Percentiles rank a stretch among this genome's conserved stretches.
Evolutionary conservation across 2,113 vertebrate species (phyloP).

Genomic region (Asarcornis scutulata): DNA sequence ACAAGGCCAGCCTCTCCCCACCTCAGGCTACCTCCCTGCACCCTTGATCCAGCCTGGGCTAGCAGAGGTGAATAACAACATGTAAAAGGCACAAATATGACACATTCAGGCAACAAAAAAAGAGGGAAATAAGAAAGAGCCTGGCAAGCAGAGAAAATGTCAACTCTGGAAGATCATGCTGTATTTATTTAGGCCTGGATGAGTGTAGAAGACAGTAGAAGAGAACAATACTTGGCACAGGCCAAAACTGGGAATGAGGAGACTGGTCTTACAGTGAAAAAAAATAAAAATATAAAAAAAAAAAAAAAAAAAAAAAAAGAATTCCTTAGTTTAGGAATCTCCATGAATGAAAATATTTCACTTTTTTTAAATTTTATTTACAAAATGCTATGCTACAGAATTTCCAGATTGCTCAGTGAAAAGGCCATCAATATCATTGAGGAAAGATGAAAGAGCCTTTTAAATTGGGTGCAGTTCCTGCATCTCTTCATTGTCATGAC

Average conservation of each 20-base stretch:
- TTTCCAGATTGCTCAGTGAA: neutral
- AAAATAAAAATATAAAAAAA: neutral
- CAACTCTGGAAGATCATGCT: neutral
- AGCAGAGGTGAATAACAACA: neutral
- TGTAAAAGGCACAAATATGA: neutral
- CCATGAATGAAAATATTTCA: neutral
- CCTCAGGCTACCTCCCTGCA: neutral
- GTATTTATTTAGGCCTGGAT: neutral
- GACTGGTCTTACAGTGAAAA: neutral
- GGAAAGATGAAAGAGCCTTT: slow-evolving; percentile 18
- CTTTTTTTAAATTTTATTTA: neutral
- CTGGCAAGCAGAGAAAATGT: neutral
- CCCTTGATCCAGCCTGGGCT: neutral
- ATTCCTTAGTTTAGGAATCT: neutral
- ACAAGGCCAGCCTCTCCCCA: neutral
- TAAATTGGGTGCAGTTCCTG: neutral
- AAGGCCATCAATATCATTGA: neutral
- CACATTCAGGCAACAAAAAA: neutral
- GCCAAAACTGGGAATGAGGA: neutral
- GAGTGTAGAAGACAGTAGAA: neutral
- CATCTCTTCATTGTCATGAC: neutral
- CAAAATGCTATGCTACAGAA: neutral
- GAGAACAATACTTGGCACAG: neutral
- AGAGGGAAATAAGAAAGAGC: neutral
- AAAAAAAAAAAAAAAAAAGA: neutral